A percentile compares a stretch with the other conserved stretches of the same genome.
phyloP scores from a whole-genome alignment of 1,140 invertebrate species.

The Dufourea novaeangliae region DNA sequence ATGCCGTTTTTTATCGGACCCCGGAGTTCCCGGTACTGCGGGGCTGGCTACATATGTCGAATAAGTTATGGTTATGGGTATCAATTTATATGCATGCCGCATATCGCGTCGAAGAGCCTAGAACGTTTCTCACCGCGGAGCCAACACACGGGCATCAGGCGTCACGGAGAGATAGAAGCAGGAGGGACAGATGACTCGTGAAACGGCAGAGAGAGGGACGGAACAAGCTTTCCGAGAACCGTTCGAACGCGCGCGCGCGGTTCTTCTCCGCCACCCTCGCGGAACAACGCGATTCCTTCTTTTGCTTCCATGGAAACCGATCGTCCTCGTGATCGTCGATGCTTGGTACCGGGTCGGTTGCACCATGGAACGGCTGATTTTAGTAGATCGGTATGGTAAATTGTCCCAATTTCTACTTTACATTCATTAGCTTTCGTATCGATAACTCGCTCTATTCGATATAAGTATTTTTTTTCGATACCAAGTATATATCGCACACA shows the following conservation, averaged over 20 bases:
- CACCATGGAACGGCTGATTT: no score
- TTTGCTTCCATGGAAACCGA: background rate
- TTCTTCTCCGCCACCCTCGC: constrained; percentile 56
- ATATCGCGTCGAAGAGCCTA: constrained; percentile 66
- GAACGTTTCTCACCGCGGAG: constrained; percentile 62
- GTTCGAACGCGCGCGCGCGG: constrained; percentile 46
- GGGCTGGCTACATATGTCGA: constrained; percentile 53
- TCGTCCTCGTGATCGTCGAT: no score
- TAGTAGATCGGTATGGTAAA: no score
- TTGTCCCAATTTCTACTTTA: no score
- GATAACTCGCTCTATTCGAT: no score
- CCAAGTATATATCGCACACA: no score
- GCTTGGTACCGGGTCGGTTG: no score
- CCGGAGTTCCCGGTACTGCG: constrained; percentile 60
- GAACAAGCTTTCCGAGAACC: constrained; percentile 58
- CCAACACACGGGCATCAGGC: constrained; percentile 41
- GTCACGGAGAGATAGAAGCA: constrained; percentile 34
- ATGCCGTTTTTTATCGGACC: constrained; percentile 63
- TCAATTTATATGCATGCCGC: constrained; percentile 69
- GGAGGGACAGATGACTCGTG: constrained; percentile 39
- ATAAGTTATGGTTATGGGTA: constrained; percentile 61
- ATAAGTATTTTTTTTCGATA: no score
- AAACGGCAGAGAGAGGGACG: constrained; percentile 29
- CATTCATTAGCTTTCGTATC: no score
- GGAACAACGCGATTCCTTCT: constrained; percentile 28